Evolutionary conservation across 1,140 invertebrate species (phyloP).

Genomic region (Penaeus indicus): DNA sequence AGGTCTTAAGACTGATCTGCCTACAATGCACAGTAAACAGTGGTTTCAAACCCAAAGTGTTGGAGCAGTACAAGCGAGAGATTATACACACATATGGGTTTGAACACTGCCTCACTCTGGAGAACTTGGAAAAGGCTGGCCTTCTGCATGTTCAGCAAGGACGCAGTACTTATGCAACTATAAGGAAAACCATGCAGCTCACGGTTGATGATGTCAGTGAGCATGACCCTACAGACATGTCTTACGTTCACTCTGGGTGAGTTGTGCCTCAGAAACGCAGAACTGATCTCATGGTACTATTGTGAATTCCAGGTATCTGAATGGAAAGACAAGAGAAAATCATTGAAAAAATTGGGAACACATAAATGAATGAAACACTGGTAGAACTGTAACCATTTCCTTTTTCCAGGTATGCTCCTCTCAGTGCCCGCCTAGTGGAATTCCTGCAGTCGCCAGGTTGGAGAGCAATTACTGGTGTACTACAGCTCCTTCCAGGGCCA

Average conservation of each 20-base stretch:
- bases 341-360: neutral
- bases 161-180: constrained; percentile 70
- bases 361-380: neutral
- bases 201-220: constrained; percentile 91
- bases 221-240: constrained; percentile 87
- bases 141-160: constrained; percentile 79
- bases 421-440: constrained; percentile 91
- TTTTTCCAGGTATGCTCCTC: constrained; percentile 83
- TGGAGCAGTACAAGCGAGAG: constrained; percentile 94
- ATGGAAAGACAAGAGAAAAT: too few species aligned
- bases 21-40: constrained; percentile 83
- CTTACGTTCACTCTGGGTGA: constrained; percentile 92
- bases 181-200: constrained; percentile 79
- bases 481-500: constrained; percentile 73
- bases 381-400: neutral
- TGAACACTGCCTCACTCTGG: constrained; percentile 85
- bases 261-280: constrained; percentile 71
- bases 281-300: too few species aligned
- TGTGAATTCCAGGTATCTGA: too few species aligned
- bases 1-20: constrained; percentile 88
- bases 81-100: constrained; percentile 93
- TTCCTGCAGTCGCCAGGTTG: constrained; percentile 86
- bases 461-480: constrained; percentile 78
- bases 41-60: constrained; percentile 89
- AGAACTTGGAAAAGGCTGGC: constrained; percentile 90